Percentiles rank a stretch among this genome's conserved stretches.
These are phyloP conservation scores for Eidolon helvum DNA, from an alignment of 2,113 vertebrate species.

Conservation along the genomic window DNA sequence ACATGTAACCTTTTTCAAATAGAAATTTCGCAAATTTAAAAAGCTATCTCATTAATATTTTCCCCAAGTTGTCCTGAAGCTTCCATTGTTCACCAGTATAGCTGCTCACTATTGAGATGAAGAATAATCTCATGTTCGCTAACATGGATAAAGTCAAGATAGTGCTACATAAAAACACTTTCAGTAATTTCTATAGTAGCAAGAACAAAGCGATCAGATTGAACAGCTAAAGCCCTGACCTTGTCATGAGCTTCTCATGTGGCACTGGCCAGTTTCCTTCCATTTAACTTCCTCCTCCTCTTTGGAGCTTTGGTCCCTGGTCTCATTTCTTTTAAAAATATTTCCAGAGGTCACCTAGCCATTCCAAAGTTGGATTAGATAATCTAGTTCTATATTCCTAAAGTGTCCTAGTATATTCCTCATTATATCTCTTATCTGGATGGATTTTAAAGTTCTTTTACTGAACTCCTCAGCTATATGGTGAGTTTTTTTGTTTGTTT, in stretches of 20 bases:
- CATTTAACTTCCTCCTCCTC: not conserved
- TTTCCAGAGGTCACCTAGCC: not conserved
- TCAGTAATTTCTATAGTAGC: not conserved
- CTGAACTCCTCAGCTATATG: not conserved
- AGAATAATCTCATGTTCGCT: not conserved
- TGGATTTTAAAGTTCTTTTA: not conserved
- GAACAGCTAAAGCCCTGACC: not conserved
- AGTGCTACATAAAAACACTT: not conserved
- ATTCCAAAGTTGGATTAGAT: not conserved
- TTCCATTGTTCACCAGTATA: not conserved
- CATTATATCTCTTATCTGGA: not conserved
- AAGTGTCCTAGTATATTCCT: not conserved
- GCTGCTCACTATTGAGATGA: not conserved
- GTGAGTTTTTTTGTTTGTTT: not conserved
- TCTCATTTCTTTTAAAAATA: not conserved
- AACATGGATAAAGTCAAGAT: not conserved
- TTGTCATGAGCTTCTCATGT: not conserved
- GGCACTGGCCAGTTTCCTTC: not conserved
- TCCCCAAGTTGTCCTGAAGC: not conserved
- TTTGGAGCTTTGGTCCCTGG: not conserved
- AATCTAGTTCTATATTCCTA: not conserved
- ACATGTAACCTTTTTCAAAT: not conserved
- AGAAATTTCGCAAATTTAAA: not conserved
- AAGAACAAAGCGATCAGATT: not conserved
- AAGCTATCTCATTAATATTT: not conserved